These are phyloP conservation scores for Bombylius discolor DNA, from an alignment of 2,888 invertebrate genomes.

Conservation along the genomic window DNA sequence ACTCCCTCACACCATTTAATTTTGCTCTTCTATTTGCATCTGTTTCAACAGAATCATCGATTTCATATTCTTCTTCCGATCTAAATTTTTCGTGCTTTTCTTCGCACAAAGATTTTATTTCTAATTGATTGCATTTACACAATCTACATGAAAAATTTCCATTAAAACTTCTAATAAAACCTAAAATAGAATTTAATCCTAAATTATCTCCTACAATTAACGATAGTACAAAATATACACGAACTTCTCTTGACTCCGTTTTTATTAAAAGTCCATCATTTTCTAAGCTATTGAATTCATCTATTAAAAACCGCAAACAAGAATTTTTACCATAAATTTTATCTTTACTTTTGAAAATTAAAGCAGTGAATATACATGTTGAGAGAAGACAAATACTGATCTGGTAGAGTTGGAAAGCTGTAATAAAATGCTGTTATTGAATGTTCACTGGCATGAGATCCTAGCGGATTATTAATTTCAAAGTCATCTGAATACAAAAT, in stretches of 20 bases:
- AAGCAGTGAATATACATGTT: too few relatives aligned
- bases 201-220: conserved; percentile 14
- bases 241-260: background rate
- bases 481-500: too few relatives aligned
- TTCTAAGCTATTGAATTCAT: background rate
- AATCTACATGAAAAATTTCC: conserved; percentile 10
- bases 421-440: too few relatives aligned
- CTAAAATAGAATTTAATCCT: conserved; percentile 12
- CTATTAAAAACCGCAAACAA: too few relatives aligned
- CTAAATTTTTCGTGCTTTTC: conserved; percentile 5
- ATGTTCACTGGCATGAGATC: too few relatives aligned
- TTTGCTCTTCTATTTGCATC: conserved; percentile 3
- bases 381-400: too few relatives aligned
- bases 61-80: conserved; percentile 9
- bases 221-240: conserved; percentile 10
- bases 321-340: too few relatives aligned
- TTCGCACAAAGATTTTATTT: conserved; percentile 4
- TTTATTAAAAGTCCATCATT: conserved; percentile 2
- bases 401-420: too few relatives aligned
- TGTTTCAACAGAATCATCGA: background rate
- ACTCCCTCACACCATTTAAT: conserved; percentile 9
- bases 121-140: conserved; percentile 7
- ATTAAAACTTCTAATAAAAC: conserved; percentile 11
- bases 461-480: too few relatives aligned
- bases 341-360: too few relatives aligned